Evolutionary conservation across 2,113 vertebrate genomes (phyloP).

Genomic region (Saimiri boliviensis): DNA sequence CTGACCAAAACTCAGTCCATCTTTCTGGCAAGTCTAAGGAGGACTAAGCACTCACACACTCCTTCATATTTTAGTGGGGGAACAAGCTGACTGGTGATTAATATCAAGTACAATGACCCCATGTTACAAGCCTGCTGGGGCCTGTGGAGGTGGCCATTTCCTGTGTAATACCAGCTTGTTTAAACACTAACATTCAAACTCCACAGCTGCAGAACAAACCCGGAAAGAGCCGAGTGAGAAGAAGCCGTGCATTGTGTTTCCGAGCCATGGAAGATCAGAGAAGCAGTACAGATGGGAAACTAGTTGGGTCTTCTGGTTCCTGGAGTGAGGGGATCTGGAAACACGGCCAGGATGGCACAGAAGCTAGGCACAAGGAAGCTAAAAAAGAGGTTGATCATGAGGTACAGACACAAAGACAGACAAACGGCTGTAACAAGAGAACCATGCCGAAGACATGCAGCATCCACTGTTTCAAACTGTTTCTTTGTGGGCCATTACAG

Average conservation of each 20-base stretch:
- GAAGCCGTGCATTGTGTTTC: constrained; percentile 85
- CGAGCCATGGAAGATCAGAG: constrained; percentile 68
- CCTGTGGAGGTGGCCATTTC: constrained; percentile 88
- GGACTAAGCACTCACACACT: constrained; percentile 23
- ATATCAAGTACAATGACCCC: constrained; percentile 88
- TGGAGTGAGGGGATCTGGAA: constrained; percentile 2
- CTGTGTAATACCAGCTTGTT: constrained; percentile 91
- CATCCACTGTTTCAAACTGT: constrained; percentile 22
- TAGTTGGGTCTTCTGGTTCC: constrained; percentile 51
- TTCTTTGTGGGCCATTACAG: not conserved
- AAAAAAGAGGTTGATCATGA: constrained; percentile 1
- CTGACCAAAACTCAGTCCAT: constrained; percentile 25
- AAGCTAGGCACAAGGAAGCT: constrained; percentile 48
- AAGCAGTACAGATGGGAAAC: constrained; percentile 82
- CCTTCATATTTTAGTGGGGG: constrained; percentile 79
- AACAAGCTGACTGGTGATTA: constrained; percentile 85
- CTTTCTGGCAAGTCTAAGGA: constrained; percentile 62
- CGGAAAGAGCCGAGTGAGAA: constrained; percentile 85
- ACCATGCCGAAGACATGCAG: not conserved
- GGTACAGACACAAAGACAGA: not conserved
- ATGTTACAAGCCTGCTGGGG: constrained; percentile 85
- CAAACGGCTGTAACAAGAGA: not conserved
- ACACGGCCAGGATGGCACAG: constrained; percentile 57
- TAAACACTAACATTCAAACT: constrained; percentile 87
- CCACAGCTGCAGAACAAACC: constrained; percentile 89